A percentile compares a stretch with the other conserved stretches of the same genome.
These are phyloP conservation scores for Plotosus lineatus DNA, from an alignment of 2,113 vertebrate species.

Conservation along the genomic window DNA sequence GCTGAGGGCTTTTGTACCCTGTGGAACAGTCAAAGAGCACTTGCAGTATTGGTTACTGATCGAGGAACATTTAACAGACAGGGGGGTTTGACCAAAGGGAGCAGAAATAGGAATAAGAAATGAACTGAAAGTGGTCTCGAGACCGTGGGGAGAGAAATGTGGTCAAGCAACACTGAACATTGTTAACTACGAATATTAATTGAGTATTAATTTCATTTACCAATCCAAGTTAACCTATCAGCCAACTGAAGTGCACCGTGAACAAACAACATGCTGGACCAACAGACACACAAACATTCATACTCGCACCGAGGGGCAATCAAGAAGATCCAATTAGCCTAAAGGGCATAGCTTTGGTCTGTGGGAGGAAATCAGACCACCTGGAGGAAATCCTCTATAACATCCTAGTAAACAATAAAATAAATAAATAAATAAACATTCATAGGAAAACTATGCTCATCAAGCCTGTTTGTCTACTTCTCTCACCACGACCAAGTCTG, in stretches of 20 bases:
- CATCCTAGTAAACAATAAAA: too few relatives aligned
- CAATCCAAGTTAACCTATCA: too few relatives aligned
- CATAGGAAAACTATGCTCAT: not conserved
- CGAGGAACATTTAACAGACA: conserved; percentile 65
- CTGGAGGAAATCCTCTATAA: too few relatives aligned
- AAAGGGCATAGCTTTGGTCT: too few relatives aligned
- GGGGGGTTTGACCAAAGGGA: conserved; percentile 33
- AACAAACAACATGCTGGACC: too few relatives aligned
- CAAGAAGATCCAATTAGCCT: too few relatives aligned
- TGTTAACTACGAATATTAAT: too few relatives aligned
- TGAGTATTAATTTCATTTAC: too few relatives aligned
- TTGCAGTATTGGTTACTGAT: conserved; percentile 60
- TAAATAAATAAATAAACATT: not conserved
- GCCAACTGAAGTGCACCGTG: too few relatives aligned
- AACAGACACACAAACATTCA: too few relatives aligned
- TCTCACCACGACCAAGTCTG: not conserved
- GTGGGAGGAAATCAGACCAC: too few relatives aligned
- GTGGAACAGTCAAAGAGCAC: conserved; percentile 75
- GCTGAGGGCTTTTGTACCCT: conserved; percentile 56
- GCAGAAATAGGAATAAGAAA: conserved; percentile 25
- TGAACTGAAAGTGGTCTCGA: conserved; percentile 23
- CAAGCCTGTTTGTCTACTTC: not conserved
- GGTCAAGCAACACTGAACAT: not conserved
- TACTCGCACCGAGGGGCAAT: too few relatives aligned
- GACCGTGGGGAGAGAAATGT: conserved; percentile 27